These are phyloP conservation scores for Autographa pulchrina DNA, from an alignment of 2,888 invertebrate species.

Conservation along the genomic window DNA sequence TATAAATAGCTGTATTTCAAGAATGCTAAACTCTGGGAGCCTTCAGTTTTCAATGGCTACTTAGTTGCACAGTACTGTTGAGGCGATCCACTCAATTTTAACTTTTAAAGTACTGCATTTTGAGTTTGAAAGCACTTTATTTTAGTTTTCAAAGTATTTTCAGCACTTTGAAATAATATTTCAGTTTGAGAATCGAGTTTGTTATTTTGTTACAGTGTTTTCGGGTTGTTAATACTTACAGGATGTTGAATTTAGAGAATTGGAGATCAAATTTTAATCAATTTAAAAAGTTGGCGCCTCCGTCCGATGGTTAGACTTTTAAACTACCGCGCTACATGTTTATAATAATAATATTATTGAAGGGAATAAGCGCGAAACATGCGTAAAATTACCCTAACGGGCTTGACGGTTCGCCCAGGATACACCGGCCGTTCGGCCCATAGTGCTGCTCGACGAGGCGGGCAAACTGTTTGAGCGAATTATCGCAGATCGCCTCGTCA, in stretches of 20 bases:
- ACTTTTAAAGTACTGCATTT: conserved; percentile 49
- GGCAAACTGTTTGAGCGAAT: too few species aligned
- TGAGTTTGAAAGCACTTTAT: conserved; percentile 44
- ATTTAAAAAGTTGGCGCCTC: neutral
- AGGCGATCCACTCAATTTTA: conserved; percentile 38
- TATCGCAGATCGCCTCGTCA: too few species aligned
- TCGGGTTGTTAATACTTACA: conserved; percentile 10
- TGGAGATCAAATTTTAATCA: neutral
- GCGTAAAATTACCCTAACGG: too few species aligned
- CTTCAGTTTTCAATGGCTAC: conserved; percentile 42
- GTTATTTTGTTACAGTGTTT: conserved; percentile 26
- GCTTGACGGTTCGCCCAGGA: too few species aligned
- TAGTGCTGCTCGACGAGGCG: too few species aligned
- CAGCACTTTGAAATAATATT: conserved; percentile 36
- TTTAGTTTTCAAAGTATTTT: conserved; percentile 39
- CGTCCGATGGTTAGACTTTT: too few species aligned
- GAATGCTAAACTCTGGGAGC: conserved; percentile 39
- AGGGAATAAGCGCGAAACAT: too few species aligned
- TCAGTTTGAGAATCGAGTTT: conserved; percentile 25
- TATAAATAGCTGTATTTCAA: conserved; percentile 46
- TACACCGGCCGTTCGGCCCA: too few species aligned
- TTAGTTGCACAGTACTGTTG: conserved; percentile 15
- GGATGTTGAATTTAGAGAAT: neutral
- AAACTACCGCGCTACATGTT: too few species aligned
- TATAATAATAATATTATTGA: too few species aligned